These are phyloP conservation scores for Philereme transversata DNA, from an alignment of 2,888 invertebrate genomes.

Conservation along the genomic window DNA sequence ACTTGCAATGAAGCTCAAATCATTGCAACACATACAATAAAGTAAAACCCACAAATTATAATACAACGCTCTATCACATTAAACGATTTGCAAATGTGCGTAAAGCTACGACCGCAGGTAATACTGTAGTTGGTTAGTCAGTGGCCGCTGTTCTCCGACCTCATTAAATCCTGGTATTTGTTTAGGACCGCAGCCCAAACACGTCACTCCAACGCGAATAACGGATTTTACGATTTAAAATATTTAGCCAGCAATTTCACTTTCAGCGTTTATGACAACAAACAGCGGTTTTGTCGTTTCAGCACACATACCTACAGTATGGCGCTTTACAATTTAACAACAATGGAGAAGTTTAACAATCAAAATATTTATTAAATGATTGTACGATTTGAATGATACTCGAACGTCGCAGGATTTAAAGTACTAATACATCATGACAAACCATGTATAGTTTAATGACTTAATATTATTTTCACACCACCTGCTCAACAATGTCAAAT, in stretches of 20 bases:
- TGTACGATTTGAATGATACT: too few species aligned
- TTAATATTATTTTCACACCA: too few species aligned
- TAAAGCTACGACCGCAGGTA: constrained; percentile 30
- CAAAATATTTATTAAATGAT: too few species aligned
- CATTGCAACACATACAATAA: too few species aligned
- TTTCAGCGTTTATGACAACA: constrained; percentile 70
- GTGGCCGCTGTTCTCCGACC: constrained; percentile 54
- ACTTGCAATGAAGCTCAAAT: too few species aligned
- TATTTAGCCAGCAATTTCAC: constrained; percentile 72
- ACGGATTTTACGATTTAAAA: constrained; percentile 78
- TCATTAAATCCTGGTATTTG: constrained; percentile 79
- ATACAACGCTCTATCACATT: constrained; percentile 11
- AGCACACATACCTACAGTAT: constrained; percentile 36
- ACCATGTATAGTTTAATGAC: too few species aligned
- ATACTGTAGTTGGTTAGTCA: constrained; percentile 31
- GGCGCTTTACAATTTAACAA: constrained; percentile 12
- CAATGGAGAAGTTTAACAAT: too few species aligned
- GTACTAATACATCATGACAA: too few species aligned
- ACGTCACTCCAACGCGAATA: constrained; percentile 71
- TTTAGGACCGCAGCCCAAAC: constrained; percentile 77
- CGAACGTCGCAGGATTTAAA: too few species aligned
- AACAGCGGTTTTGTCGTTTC: constrained; percentile 63
- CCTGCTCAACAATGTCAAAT: too few species aligned
- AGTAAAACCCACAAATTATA: not conserved
- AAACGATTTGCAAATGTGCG: constrained; percentile 22